Conservation (phyloP, 2,113 vertebrate species). For the Clarias magur region DNA sequence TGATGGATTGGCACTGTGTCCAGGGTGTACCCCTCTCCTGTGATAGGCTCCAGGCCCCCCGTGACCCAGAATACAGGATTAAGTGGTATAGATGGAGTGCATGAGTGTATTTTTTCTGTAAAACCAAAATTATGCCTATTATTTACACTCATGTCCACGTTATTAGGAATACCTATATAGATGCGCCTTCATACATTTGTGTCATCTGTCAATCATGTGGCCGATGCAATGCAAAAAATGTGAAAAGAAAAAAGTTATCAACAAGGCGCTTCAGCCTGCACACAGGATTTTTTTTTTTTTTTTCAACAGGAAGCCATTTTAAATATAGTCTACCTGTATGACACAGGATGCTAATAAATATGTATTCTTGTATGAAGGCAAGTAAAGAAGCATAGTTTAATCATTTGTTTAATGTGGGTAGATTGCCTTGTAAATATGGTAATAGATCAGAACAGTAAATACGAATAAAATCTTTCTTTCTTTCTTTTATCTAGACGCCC, state of each 20-base stretch:
- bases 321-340: neutral
- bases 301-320: neutral
- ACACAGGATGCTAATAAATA: neutral
- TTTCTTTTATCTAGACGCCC: conserved; percentile 57
- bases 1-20: too few relatives aligned
- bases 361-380: neutral
- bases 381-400: neutral
- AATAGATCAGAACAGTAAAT: neutral
- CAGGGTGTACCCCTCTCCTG: too few relatives aligned
- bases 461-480: neutral
- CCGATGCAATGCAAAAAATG: neutral
- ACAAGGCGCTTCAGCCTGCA: too few relatives aligned
- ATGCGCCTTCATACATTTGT: neutral
- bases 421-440: neutral
- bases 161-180: neutral
- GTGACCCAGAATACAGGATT: too few relatives aligned
- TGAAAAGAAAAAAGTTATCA: too few relatives aligned
- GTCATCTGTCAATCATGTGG: neutral
- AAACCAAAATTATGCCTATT: neutral
- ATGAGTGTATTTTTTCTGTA: neutral
- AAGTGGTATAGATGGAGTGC: too few relatives aligned
- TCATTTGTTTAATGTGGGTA: neutral
- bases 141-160: neutral
- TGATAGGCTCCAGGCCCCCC: too few relatives aligned
- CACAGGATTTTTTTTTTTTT: too few relatives aligned